phyloP scores from a whole-genome alignment of 2,888 invertebrate species.

The Drosophila setosimentum region DNA sequence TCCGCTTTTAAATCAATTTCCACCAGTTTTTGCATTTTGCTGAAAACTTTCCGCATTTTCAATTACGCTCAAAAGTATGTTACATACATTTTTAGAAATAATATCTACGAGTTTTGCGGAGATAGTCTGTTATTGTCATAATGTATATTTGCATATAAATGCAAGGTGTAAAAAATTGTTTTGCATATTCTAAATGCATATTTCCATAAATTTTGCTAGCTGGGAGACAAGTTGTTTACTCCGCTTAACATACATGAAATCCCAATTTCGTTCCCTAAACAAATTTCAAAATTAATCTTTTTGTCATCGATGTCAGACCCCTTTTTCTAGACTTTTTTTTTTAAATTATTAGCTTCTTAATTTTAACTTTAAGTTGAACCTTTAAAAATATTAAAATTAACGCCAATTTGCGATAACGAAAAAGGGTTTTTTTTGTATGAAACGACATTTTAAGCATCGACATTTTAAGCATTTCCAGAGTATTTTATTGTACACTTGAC shows the following conservation, averaged over 20 bases:
- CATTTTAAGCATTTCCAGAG: background rate
- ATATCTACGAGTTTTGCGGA: background rate
- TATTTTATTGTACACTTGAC: conserved; percentile 1
- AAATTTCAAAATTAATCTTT: background rate
- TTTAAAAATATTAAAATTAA: background rate
- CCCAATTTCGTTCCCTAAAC: too few relatives aligned
- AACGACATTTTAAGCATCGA: background rate
- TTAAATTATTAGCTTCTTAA: background rate
- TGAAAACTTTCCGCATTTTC: background rate
- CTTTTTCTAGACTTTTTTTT: background rate
- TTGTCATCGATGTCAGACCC: background rate
- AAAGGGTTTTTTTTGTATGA: background rate
- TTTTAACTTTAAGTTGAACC: background rate
- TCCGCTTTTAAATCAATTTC: conserved; percentile 1
- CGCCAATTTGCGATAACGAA: background rate
- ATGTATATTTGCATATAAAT: background rate
- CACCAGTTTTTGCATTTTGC: background rate
- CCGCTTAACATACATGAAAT: background rate
- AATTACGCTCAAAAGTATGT: conserved; percentile 13
- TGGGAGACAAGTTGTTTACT: background rate
- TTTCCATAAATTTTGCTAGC: background rate
- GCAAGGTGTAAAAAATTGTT: background rate
- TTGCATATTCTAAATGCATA: background rate
- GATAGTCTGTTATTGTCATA: background rate
- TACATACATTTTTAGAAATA: background rate